Evolutionary conservation across 2,797 vertebrate genomes (phyloP).

Genomic region (Hyperoplus immaculatus): DNA sequence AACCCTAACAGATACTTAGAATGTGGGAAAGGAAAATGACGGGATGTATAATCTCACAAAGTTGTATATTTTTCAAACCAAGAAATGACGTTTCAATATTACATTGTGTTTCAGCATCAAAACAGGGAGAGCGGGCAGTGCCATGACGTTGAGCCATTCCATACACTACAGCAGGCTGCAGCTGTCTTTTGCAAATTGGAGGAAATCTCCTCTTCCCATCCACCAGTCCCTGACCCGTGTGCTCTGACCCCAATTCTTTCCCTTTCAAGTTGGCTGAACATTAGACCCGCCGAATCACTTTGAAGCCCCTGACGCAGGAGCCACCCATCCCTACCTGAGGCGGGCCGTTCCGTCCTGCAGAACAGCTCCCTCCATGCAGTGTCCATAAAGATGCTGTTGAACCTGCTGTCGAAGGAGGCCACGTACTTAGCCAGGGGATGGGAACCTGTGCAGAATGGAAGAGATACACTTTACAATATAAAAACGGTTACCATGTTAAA

Average conservation of each 20-base stretch:
- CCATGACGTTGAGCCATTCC: slow-evolving; percentile 12
- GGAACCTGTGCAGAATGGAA: slow-evolving; percentile 76
- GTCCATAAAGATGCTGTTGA: slow-evolving; percentile 89
- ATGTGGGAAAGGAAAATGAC: not conserved
- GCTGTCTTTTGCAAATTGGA: slow-evolving; percentile 46
- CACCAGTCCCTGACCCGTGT: slow-evolving; percentile 57
- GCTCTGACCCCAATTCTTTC: slow-evolving; percentile 58
- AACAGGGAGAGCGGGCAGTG: not conserved
- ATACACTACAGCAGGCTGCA: slow-evolving; percentile 42
- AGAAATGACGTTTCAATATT: slow-evolving; percentile 5
- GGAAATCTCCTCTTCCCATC: slow-evolving; percentile 45
- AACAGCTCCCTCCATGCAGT: slow-evolving; percentile 89
- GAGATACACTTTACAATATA: not conserved
- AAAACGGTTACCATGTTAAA: too few relatives aligned
- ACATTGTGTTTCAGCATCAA: not conserved
- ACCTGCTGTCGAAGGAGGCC: slow-evolving; percentile 88
- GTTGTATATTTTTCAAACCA: not conserved
- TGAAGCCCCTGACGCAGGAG: slow-evolving; percentile 36
- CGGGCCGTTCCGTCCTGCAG: slow-evolving; percentile 85
- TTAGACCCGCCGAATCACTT: slow-evolving; percentile 43
- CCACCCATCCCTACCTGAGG: slow-evolving; percentile 78
- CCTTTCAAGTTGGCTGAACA: slow-evolving; percentile 66
- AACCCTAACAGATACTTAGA: not conserved
- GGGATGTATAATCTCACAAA: not conserved
- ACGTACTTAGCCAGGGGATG: slow-evolving; percentile 89